These are phyloP conservation scores for Leucopternis melanops DNA, from an alignment of 2,113 vertebrate species.

Conservation along the genomic window DNA sequence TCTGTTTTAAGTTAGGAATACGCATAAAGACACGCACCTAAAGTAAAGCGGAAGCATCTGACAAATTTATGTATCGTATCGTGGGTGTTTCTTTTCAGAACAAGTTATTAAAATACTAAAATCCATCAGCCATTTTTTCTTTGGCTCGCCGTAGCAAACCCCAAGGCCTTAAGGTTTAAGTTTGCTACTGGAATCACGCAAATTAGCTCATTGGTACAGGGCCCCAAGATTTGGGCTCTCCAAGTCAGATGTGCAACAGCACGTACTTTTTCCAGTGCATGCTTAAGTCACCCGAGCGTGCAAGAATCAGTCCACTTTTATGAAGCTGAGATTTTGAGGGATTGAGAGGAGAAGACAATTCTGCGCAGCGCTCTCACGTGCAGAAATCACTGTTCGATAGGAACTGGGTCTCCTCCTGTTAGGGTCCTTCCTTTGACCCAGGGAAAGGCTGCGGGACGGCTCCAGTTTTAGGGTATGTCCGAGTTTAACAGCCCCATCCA, in stretches of 20 bases:
- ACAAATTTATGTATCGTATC: background rate
- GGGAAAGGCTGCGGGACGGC: background rate
- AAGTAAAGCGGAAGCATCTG: background rate
- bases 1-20: background rate
- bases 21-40: background rate
- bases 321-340: background rate
- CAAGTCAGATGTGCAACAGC: background rate
- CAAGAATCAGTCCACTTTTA: rapidly evolving
- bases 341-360: background rate
- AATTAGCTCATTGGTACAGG: too few relatives aligned
- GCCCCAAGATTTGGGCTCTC: background rate
- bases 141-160: background rate
- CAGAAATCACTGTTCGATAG: background rate
- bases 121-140: background rate
- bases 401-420: background rate
- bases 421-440: too few relatives aligned
- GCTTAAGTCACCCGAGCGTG: too few relatives aligned
- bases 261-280: rapidly evolving
- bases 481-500: background rate
- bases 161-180: background rate
- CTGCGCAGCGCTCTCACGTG: background rate
- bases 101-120: background rate
- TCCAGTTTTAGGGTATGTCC: background rate
- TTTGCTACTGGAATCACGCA: background rate
- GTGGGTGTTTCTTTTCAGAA: background rate